Base-by-base conservation (phyloP, 2,888 invertebrate species). In the Agrotis puta region DNA sequence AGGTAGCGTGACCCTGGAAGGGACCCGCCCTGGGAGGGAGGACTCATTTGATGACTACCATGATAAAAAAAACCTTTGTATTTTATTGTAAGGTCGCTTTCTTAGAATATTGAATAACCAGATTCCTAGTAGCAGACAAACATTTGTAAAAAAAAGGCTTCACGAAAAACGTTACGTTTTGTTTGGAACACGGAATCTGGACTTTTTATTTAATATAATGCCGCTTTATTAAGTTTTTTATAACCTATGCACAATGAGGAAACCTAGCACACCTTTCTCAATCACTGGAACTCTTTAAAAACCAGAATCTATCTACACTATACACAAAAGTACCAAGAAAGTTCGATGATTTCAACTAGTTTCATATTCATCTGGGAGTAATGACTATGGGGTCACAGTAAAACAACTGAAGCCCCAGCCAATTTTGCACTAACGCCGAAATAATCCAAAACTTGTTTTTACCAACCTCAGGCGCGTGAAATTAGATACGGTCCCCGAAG, bases 381-480 rank as follows among this genome's bases (percentile, higher is more conserved):
- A 3, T 13, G 18, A 9, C 16, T 45, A 47, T 22, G 51, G 24
- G 39, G 24, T 24, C 20, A 18, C 27, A 20, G 45, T 51, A 18
- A 45, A 57, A 77, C 33, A 48, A 14, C 13, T 64, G 43, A 59
- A 71, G 50, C 51, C 54, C 47, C 27, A 33, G 24, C 22, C 53
- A 72, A 72, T 67, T 71, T 72, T 59, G 57, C 47, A 62, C 56
- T 72, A 68, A 72, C 62, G 51, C 22, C 63, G 22, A 72, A 68
- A 68, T 79, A 82, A 72, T 68, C 67, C 53, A 56, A 68, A 74
- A 68, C 51, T 81, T 63, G 79, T 72, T 81, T 77, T 65, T 63
- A 58, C 57, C 66, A 61, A 72, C 56, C 24, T 65, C 58, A 27
- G 33, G 24, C 65, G 79, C 82, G 79, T 79, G 79, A 79, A 79